Percentiles rank a stretch among this genome's conserved stretches.
Conservation (phyloP, 2,113 vertebrate species). For the Tretioscincus oriximinensis region DNA sequence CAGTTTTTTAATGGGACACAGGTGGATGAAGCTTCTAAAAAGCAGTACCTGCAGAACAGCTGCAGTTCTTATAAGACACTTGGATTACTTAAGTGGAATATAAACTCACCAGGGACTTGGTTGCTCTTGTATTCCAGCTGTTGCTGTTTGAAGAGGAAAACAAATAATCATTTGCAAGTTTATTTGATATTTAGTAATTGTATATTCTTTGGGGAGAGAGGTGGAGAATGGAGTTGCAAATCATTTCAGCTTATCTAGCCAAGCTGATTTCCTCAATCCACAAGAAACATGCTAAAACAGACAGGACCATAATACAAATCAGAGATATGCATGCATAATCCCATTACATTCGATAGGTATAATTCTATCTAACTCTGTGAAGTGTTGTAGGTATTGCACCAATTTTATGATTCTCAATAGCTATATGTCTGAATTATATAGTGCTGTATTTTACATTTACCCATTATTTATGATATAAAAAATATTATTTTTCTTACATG, state of each 20-base stretch:
- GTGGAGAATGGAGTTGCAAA: neutral
- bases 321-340: neutral
- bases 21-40: neutral
- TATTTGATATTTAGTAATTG: constrained; percentile 9
- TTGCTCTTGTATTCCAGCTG: neutral
- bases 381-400: neutral
- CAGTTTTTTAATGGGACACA: neutral
- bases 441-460: no score
- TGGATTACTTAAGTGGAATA: neutral
- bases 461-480: no score
- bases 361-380: neutral
- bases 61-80: neutral
- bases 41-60: neutral
- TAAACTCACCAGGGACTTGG: neutral
- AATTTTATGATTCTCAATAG: no score
- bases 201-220: neutral
- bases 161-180: constrained; percentile 19
- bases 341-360: neutral
- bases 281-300: neutral
- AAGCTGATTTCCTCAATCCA: neutral
- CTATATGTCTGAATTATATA: no score
- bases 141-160: constrained; percentile 17
- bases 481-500: no score
- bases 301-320: neutral
- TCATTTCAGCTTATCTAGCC: neutral